A percentile compares a stretch with the other conserved stretches of the same genome.
Evolutionary conservation across 2,113 vertebrate species (phyloP).

Genomic region (Seriola rivoliana): DNA sequence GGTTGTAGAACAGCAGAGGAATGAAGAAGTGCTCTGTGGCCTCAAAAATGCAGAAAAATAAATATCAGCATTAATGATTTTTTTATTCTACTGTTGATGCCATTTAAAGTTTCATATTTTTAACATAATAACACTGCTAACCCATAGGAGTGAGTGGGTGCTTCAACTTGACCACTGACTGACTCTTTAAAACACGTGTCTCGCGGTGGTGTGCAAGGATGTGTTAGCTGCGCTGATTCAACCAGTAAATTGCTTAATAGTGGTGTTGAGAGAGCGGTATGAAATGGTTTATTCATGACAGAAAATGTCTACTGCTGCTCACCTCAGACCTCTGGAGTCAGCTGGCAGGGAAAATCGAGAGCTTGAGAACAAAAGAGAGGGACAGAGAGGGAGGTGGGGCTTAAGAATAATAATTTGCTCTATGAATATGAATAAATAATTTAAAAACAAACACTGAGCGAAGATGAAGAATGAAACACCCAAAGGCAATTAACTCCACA

Average conservation of each 20-base stretch:
- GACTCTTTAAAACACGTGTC: conserved; percentile 18
- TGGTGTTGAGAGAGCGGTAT: conserved; percentile 20
- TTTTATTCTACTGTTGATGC: not conserved
- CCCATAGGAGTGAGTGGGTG: not conserved
- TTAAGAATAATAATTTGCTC: conserved; percentile 61
- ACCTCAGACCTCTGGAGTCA: conserved; percentile 60
- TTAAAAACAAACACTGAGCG: conserved; percentile 53
- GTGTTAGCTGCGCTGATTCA: conserved; percentile 10
- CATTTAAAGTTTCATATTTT: not conserved
- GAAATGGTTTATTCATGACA: conserved; percentile 70
- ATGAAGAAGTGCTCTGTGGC: conserved; percentile 1
- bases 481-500: conserved; percentile 67
- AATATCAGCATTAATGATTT: not conserved
- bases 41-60: not conserved
- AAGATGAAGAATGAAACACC: conserved; percentile 47
- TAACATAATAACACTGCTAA: not conserved
- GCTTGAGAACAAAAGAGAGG: not conserved
- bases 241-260: conserved; percentile 48
- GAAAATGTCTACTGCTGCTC: conserved; percentile 39
- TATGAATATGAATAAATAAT: conserved; percentile 74
- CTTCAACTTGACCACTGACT: conserved; percentile 1
- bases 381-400: not conserved
- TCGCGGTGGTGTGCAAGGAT: not conserved
- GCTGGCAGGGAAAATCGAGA: conserved; percentile 17
- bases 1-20: conserved; percentile 4